These are phyloP conservation scores for Penaeus japonicus DNA, from an alignment of 1,140 invertebrate species.

Conservation along the genomic window DNA sequence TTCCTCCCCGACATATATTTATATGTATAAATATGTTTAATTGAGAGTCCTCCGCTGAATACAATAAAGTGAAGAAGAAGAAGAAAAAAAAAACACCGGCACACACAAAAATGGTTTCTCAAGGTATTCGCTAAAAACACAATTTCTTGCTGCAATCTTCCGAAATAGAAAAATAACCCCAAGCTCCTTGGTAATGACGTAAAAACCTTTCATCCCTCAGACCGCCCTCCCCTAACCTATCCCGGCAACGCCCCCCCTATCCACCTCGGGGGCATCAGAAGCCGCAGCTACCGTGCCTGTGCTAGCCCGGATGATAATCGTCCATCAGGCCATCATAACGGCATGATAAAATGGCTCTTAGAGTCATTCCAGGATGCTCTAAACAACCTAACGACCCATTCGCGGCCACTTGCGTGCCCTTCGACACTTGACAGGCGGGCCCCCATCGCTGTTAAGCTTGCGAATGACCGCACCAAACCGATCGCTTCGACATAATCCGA, in stretches of 20 bases:
- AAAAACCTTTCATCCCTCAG: not conserved
- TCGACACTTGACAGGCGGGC: slow-evolving; percentile 41
- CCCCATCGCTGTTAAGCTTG: slow-evolving; percentile 35
- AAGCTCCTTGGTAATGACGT: too few species aligned
- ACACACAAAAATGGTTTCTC: too few species aligned
- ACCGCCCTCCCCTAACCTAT: not conserved
- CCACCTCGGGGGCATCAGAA: not conserved
- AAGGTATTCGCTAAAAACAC: too few species aligned
- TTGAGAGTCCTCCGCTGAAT: too few species aligned
- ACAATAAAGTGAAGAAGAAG: too few species aligned
- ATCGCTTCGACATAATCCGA: slow-evolving; percentile 34
- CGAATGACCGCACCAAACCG: slow-evolving; percentile 35
- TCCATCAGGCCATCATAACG: slow-evolving; percentile 49
- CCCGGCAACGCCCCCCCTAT: not conserved
- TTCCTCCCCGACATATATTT: too few species aligned
- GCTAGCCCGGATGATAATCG: slow-evolving; percentile 41
- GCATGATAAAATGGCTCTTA: slow-evolving; percentile 49
- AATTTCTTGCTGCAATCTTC: too few species aligned
- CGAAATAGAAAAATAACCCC: too few species aligned
- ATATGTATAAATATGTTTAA: too few species aligned
- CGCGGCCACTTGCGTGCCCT: slow-evolving; percentile 56
- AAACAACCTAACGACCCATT: slow-evolving; percentile 55
- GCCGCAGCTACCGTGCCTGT: not conserved
- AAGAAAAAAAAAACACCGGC: too few species aligned
- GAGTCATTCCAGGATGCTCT: slow-evolving; percentile 54